Conservation (phyloP, 2,888 invertebrate species). For the Eilema griseolum region DNA sequence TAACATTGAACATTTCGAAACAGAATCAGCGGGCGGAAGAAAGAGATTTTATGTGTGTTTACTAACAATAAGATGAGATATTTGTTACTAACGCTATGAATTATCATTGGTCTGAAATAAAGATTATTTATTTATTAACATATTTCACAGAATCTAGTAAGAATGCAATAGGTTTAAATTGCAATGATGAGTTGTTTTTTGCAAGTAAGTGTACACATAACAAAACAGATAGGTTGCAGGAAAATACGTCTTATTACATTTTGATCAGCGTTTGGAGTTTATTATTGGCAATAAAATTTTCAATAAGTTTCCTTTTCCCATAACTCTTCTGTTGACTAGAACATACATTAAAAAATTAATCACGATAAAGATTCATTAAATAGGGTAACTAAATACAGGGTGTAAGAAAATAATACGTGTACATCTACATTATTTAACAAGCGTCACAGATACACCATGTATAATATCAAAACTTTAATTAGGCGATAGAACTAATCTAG, state of each 20-base stretch:
- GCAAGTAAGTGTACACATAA: constrained; percentile 35
- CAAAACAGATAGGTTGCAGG: constrained; percentile 4
- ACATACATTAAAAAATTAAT: constrained; percentile 20
- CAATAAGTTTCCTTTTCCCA: neutral
- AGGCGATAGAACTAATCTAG: neutral
- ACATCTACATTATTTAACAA: neutral
- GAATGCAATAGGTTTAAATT: neutral
- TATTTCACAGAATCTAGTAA: neutral
- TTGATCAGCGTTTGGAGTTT: neutral
- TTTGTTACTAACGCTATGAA: too few species aligned
- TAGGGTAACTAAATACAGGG: constrained; percentile 41
- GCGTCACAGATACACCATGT: constrained; percentile 3
- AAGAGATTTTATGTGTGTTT: too few species aligned
- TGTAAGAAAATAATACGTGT: neutral
- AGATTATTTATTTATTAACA: neutral
- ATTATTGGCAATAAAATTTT: neutral
- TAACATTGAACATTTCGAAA: neutral
- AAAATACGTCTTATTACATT: neutral
- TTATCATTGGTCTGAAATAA: neutral
- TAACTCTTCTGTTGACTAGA: constrained; percentile 2
- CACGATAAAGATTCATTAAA: constrained; percentile 30
- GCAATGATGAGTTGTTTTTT: constrained; percentile 7
- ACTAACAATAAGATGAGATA: too few species aligned
- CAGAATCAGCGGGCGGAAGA: neutral
- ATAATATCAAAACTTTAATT: neutral